Evolutionary conservation across 2,888 invertebrate genomes (phyloP).

Genomic region (Sarcophaga carnaria): DNA sequence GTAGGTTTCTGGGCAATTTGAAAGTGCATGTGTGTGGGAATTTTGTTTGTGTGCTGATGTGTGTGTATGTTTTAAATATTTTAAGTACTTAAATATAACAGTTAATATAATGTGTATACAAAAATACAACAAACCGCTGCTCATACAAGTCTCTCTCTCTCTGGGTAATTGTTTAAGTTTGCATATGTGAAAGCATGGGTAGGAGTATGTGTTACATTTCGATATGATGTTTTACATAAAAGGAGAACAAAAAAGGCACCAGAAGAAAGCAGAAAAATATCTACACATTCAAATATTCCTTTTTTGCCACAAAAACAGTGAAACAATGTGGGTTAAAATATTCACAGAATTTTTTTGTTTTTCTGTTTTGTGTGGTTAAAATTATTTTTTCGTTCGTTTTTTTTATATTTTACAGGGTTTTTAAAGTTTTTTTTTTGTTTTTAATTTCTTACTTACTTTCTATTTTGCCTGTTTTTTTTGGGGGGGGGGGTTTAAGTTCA

Average conservation of each 20-base stretch:
- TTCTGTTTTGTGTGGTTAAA: background rate
- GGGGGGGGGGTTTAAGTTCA: background rate
- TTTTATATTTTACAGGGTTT: background rate
- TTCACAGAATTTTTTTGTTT: background rate
- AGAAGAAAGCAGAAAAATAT: background rate
- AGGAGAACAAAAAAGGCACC: no score
- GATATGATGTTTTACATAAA: background rate
- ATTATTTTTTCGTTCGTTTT: background rate
- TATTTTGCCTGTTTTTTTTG: background rate
- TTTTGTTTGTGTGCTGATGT: slow-evolving; percentile 2
- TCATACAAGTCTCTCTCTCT: background rate
- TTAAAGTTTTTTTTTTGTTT: background rate
- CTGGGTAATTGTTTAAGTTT: background rate
- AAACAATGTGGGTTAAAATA: background rate
- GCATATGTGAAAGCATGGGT: background rate
- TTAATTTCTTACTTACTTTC: background rate
- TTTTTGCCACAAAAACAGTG: background rate
- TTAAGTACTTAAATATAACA: slow-evolving; percentile 52
- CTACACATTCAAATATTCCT: background rate
- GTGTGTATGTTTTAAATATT: background rate
- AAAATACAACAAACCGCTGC: background rate
- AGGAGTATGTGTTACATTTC: slow-evolving; percentile 4
- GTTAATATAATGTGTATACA: slow-evolving; percentile 41
- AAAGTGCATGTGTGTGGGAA: background rate
- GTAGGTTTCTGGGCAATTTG: slow-evolving; percentile 41